Conservation (phyloP, 53 echinoderm and acorn worm species). For the Mesocentrotus franciscanus region DNA sequence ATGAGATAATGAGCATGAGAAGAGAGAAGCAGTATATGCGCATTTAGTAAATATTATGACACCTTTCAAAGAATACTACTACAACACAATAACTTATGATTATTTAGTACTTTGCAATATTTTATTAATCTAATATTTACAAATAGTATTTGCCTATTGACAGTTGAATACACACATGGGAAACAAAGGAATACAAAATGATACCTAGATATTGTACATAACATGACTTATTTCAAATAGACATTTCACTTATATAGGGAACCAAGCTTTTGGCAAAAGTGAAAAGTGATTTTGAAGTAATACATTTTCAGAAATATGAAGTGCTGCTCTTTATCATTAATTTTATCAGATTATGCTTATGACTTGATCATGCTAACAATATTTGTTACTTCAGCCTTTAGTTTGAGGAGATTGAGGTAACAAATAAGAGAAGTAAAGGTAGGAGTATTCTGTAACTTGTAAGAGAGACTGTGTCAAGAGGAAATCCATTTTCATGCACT, state of each 20-base stretch:
- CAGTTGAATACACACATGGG: slow-evolving; percentile 6
- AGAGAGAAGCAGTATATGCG: neutral
- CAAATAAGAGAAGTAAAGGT: neutral
- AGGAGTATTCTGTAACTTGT: no score
- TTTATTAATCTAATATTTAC: slow-evolving; percentile 43
- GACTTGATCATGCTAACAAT: neutral
- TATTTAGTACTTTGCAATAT: slow-evolving; percentile 14
- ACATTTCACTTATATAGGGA: neutral
- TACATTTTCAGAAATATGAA: neutral
- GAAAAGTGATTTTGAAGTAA: neutral
- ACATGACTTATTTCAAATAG: neutral
- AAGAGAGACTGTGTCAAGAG: no score
- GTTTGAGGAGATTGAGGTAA: neutral
- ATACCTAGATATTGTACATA: neutral
- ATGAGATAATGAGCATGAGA: neutral
- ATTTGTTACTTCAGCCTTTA: neutral
- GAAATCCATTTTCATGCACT: no score
- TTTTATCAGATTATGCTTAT: no score
- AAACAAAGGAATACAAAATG: neutral
- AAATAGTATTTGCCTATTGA: neutral
- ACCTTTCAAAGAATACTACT: neutral
- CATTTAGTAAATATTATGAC: neutral
- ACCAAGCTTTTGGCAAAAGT: neutral
- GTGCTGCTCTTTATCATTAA: neutral
- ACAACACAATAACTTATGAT: neutral